phyloP scores from a whole-genome alignment of 2,113 vertebrate species.

The Scolopax mira region DNA sequence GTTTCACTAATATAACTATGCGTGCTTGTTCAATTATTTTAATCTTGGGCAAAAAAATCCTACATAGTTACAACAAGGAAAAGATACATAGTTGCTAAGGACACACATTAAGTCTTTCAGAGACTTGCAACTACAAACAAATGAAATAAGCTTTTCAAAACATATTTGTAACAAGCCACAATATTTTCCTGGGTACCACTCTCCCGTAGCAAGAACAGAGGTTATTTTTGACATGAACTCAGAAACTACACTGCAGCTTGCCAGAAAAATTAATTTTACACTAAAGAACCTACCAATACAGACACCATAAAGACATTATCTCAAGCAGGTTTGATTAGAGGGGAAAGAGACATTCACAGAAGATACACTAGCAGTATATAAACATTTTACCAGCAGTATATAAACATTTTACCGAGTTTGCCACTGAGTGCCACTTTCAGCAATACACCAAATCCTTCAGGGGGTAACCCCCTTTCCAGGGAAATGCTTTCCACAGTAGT shows the following conservation, averaged over 20 bases:
- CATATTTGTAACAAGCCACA: not conserved
- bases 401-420: conserved; percentile 80
- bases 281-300: not conserved
- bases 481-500: conserved; percentile 80
- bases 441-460: conserved; percentile 81
- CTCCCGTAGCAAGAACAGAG: not conserved
- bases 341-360: not conserved
- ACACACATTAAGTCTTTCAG: not conserved
- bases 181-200: not conserved
- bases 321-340: not conserved
- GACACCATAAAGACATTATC: not conserved
- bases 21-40: not conserved
- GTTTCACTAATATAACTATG: not conserved
- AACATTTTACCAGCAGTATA: conserved; percentile 72
- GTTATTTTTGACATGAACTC: not conserved
- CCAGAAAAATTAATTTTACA: not conserved
- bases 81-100: not conserved
- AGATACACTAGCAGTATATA: not conserved
- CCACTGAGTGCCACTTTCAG: conserved; percentile 86
- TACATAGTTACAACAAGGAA: not conserved
- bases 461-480: conserved; percentile 79
- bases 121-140: not conserved
- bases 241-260: not conserved
- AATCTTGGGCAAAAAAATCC: not conserved
- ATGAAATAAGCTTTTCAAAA: not conserved